Evolutionary conservation across 92 coral and sea anemone genomes (phyloP).

Genomic region (Parazoanthus swiftii): DNA sequence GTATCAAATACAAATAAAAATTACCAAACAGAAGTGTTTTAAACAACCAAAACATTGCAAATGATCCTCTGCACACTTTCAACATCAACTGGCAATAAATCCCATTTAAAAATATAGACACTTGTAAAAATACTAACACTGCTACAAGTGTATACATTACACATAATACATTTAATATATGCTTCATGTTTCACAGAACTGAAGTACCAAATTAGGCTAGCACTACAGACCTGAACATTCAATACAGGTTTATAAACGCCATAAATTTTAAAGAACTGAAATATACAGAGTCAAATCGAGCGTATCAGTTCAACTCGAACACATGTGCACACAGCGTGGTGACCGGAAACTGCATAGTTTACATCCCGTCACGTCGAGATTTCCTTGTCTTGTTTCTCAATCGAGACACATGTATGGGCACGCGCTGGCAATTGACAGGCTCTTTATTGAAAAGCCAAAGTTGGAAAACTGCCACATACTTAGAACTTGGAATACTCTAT

Average conservation of each 20-base stretch:
- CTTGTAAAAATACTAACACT: not conserved
- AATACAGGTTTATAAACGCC: not conserved
- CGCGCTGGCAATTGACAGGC: not conserved
- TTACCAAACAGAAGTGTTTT: not conserved
- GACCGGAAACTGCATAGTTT: conserved; percentile 6
- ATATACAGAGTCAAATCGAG: not conserved
- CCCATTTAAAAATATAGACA: not conserved
- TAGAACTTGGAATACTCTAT: not conserved
- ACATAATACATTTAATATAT: not conserved
- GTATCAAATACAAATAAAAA: not conserved
- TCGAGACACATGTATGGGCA: not conserved
- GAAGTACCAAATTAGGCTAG: not conserved
- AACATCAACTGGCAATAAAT: not conserved
- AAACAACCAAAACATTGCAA: not conserved
- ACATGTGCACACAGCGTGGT: conserved; percentile 41
- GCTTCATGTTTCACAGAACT: not conserved
- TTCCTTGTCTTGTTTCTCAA: conserved; percentile 15
- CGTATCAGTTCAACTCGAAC: not conserved
- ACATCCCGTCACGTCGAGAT: not conserved
- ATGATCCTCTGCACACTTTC: not conserved
- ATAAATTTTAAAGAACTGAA: not conserved
- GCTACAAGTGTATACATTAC: not conserved
- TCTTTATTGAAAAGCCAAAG: not conserved
- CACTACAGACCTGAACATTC: no score
- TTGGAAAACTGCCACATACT: conserved; percentile 16